Evolutionary conservation across 2,888 invertebrate genomes (phyloP).

Genomic region (Bombyx huttoni): DNA sequence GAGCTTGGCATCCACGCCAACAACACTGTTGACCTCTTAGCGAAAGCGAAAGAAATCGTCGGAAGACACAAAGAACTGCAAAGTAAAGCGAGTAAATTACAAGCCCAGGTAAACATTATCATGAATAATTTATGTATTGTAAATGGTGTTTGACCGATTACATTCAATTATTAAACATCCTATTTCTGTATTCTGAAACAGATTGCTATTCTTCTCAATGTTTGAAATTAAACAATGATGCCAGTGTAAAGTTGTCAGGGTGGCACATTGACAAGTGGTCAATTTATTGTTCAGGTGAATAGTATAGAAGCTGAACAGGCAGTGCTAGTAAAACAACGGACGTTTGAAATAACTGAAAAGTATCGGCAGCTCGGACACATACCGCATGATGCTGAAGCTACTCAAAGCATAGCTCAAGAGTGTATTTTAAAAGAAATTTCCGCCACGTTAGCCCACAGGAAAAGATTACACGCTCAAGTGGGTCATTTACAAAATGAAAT

Average conservation of each 20-base stretch:
- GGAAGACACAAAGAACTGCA: constrained; percentile 93
- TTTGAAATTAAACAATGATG: constrained; percentile 1
- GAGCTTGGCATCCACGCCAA: constrained; percentile 92
- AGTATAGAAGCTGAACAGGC: constrained; percentile 84
- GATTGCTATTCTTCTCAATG: neutral
- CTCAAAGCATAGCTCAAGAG: constrained; percentile 82
- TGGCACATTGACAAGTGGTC: neutral
- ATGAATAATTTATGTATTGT: neutral
- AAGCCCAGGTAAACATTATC: constrained; percentile 77
- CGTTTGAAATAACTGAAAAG: constrained; percentile 83
- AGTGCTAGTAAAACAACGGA: constrained; percentile 78
- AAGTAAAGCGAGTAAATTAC: constrained; percentile 87
- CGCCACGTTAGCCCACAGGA: constrained; percentile 85
- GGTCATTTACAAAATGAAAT: constrained; percentile 86
- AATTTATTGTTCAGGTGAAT: constrained; percentile 48
- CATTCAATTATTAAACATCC: neutral
- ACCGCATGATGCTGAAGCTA: constrained; percentile 72
- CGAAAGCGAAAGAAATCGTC: constrained; percentile 93
- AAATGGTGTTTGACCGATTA: neutral
- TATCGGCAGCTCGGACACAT: constrained; percentile 72
- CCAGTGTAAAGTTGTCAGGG: constrained; percentile 3
- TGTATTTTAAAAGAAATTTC: constrained; percentile 89
- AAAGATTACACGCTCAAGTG: constrained; percentile 85
- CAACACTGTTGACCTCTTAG: constrained; percentile 86
- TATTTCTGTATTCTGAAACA: too few relatives aligned